Percentiles rank a stretch among this genome's conserved stretches.
Evolutionary conservation across 2,797 vertebrate species (phyloP).

Genomic region (Petrocephalus sullivani): DNA sequence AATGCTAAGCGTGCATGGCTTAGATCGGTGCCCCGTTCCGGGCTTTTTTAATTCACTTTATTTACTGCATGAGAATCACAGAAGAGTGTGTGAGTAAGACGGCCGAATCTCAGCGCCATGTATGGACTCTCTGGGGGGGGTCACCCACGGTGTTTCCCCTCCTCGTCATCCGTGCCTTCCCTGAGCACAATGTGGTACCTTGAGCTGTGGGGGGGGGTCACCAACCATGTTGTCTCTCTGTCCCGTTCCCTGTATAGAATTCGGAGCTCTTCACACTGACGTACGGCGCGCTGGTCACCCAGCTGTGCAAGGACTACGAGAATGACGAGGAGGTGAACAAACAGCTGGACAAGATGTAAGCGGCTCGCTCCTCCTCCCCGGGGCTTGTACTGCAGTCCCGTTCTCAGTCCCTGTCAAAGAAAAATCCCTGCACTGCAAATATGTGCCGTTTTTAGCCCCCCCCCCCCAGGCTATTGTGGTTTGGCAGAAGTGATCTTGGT

Average conservation of each 20-base stretch:
- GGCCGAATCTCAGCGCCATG: background rate
- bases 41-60: background rate
- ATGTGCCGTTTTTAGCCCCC: background rate
- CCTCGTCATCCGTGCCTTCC: background rate
- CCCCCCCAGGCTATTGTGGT: too few relatives aligned
- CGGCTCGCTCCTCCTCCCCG: conserved; percentile 21
- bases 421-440: background rate
- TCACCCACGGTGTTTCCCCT: background rate
- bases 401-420: background rate
- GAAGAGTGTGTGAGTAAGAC: background rate
- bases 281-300: conserved; percentile 92
- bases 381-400: background rate
- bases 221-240: background rate
- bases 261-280: conserved; percentile 96
- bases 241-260: conserved; percentile 63
- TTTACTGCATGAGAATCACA: background rate
- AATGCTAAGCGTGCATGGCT: background rate
- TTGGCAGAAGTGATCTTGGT: background rate
- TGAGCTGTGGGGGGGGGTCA: background rate
- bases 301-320: conserved; percentile 98
- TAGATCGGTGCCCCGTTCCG: background rate
- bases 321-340: conserved; percentile 98
- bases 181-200: background rate
- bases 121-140: background rate
- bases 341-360: conserved; percentile 98